A percentile compares a stretch with the other conserved stretches of the same genome.
These are phyloP conservation scores for Lophura nycthemera DNA, from an alignment of 2,113 vertebrate genomes.

Conservation along the genomic window DNA sequence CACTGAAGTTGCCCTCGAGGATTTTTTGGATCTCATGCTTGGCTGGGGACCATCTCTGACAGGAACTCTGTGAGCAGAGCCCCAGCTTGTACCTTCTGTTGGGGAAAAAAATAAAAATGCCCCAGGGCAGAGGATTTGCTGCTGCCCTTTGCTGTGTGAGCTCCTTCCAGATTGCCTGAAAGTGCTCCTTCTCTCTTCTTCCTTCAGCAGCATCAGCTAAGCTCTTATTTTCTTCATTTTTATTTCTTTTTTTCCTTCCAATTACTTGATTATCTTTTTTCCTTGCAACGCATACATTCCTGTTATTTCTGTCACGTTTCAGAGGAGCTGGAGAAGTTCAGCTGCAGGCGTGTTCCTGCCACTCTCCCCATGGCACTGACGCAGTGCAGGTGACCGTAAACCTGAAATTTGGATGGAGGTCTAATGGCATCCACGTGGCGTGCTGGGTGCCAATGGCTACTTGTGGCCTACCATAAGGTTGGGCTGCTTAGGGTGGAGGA, in stretches of 20 bases:
- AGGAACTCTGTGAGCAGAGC: background rate
- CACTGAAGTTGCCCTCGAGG: background rate
- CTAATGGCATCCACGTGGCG: fast-evolving
- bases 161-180: background rate
- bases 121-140: background rate
- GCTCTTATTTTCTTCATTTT: background rate
- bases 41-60: background rate
- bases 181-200: background rate
- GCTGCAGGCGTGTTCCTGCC: background rate
- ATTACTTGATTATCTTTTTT: background rate
- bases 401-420: background rate
- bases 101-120: background rate
- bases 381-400: background rate
- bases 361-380: background rate
- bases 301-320: background rate
- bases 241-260: background rate
- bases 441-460: background rate
- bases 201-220: background rate
- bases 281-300: background rate
- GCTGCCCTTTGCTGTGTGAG: background rate
- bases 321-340: background rate
- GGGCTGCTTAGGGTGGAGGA: background rate
- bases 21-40: background rate
- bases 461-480: background rate
- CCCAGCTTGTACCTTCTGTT: conserved; percentile 18